Conservation (phyloP, 92 coral and sea anemone species). For the Metridium senile region DNA sequence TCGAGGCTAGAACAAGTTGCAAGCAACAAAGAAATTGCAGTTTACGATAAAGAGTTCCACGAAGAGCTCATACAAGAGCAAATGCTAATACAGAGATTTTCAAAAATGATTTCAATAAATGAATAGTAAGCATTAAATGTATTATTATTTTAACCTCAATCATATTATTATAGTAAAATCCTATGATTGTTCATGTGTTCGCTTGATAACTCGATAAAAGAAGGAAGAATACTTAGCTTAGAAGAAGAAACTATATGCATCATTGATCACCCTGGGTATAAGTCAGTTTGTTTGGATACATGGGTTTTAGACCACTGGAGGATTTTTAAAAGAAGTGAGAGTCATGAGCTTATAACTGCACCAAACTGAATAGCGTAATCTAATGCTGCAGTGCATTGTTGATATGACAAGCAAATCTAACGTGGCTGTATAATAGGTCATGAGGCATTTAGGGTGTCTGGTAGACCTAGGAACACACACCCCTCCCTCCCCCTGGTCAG, state of each 20-base stretch:
- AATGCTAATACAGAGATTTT: slow-evolving; percentile 11
- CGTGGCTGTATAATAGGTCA: too few relatives aligned
- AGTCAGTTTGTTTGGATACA: slow-evolving; percentile 46
- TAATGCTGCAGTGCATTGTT: too few relatives aligned
- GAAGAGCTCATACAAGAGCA: slow-evolving; percentile 10
- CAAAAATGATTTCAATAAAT: background rate
- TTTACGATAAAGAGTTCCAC: slow-evolving; percentile 1
- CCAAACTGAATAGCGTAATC: background rate
- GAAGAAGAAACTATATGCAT: slow-evolving; percentile 29
- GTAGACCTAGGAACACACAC: too few relatives aligned
- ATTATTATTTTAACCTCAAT: background rate
- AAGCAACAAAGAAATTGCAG: too few relatives aligned
- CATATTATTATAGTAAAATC: background rate
- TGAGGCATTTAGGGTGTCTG: too few relatives aligned
- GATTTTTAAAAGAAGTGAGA: too few relatives aligned
- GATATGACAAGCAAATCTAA: too few relatives aligned
- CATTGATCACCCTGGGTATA: slow-evolving; percentile 46
- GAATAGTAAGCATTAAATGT: slow-evolving; percentile 8
- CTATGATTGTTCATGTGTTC: slow-evolving; percentile 5
- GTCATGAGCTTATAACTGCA: too few relatives aligned
- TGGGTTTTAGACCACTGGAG: slow-evolving; percentile 52
- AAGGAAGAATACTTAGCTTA: slow-evolving; percentile 23
- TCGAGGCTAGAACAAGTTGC: too few relatives aligned
- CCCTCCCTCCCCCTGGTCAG: too few relatives aligned
- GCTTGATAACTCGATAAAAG: background rate